phyloP scores from a whole-genome alignment of 1,140 invertebrate genomes.

The Pseudomyrmex concolor region DNA sequence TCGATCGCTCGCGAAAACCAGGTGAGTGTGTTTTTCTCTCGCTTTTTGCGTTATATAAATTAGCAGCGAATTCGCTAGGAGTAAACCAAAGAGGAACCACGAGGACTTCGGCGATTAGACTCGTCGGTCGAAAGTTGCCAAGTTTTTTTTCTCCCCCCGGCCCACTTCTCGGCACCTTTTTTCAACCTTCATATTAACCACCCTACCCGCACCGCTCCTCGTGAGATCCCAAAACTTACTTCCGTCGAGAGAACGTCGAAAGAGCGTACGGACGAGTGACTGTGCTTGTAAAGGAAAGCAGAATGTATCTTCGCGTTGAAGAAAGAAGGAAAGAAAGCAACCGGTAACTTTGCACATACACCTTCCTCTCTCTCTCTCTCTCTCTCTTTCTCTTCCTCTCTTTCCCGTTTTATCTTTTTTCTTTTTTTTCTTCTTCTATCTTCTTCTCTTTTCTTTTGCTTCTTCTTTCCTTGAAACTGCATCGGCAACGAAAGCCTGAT shows the following conservation, averaged over 20 bases:
- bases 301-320: conserved; percentile 15
- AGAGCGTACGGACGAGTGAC: conserved; percentile 14
- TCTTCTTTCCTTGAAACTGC: conserved; percentile 1
- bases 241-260: conserved; percentile 30
- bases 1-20: conserved; percentile 50
- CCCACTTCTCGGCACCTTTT: conserved; percentile 58
- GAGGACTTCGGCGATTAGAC: conserved; percentile 71
- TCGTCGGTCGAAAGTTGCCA: conserved; percentile 68
- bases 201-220: conserved; percentile 35
- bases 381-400: not conserved
- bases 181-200: conserved; percentile 65
- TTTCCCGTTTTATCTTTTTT: not conserved
- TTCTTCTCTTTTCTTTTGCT: conserved; percentile 4
- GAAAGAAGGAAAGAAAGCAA: conserved; percentile 33
- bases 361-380: not conserved
- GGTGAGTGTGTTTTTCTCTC: conserved; percentile 20
- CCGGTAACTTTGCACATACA: conserved; percentile 33
- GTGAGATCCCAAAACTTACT: conserved; percentile 45
- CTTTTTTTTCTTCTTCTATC: not conserved
- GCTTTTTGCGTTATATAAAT: conserved; percentile 62
- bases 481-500: conserved; percentile 57
- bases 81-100: conserved; percentile 46
- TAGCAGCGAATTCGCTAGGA: conserved; percentile 49
- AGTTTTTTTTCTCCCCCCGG: conserved; percentile 59
- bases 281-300: not conserved